A percentile compares a stretch with the other conserved stretches of the same genome.
Conservation (phyloP, 2,113 vertebrate genomes). For the Apodemus sylvaticus region DNA sequence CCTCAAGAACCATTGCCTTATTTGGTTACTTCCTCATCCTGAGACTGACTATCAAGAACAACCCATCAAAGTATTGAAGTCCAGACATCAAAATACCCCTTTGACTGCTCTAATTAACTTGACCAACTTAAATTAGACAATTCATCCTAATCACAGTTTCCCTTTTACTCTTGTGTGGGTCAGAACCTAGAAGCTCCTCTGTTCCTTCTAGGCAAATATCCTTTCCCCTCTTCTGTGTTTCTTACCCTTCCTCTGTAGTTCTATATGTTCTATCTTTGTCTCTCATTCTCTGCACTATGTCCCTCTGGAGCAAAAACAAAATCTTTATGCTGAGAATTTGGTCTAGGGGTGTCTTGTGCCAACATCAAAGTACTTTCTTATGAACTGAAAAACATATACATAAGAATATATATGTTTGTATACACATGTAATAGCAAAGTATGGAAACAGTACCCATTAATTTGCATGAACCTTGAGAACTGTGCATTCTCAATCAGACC, state of each 20-base stretch:
- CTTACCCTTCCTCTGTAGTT: background rate
- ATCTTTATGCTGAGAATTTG: background rate
- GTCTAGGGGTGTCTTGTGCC: background rate
- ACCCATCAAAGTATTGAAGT: background rate
- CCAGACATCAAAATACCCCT: too few relatives aligned
- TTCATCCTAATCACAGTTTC: background rate
- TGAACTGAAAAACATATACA: background rate
- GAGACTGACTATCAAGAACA: background rate
- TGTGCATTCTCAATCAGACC: fast-evolving
- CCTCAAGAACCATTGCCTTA: background rate
- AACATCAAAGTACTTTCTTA: background rate
- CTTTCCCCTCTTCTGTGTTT: background rate
- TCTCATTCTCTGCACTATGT: background rate
- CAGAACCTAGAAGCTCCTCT: too few relatives aligned
- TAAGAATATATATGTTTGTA: background rate
- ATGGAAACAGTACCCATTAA: background rate
- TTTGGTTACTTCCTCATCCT: background rate
- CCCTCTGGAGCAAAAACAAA: background rate
- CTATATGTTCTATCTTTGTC: background rate
- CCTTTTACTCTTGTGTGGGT: background rate
- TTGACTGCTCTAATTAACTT: background rate
- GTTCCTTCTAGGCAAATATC: background rate
- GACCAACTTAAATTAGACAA: background rate
- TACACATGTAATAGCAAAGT: background rate
- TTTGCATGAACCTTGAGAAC: background rate